phyloP scores from a whole-genome alignment of 2,797 vertebrate genomes.

The Enteromius fasciolatus region DNA sequence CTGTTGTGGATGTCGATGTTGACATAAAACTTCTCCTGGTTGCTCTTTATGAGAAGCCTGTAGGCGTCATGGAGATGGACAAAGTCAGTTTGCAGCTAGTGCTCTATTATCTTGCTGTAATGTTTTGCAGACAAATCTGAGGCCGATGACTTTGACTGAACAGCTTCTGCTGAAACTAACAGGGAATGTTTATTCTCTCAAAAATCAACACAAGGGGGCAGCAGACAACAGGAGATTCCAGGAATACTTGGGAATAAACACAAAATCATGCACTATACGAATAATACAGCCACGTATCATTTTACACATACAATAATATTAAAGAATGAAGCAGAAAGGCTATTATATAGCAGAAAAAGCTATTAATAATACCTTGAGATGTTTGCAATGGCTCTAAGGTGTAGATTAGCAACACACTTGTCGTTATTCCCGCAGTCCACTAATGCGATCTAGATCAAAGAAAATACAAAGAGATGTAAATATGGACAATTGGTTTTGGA shows the following conservation, averaged over 20 bases:
- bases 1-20: conserved; percentile 82
- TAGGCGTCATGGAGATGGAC: not conserved
- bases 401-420: conserved; percentile 88
- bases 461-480: not conserved
- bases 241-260: not conserved
- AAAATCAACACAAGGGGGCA: conserved; percentile 44
- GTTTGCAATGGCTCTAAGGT: conserved; percentile 77
- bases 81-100: conserved; percentile 5
- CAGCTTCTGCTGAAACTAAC: not conserved
- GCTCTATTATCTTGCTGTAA: not conserved
- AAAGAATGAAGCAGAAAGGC: not conserved
- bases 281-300: not conserved
- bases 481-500: not conserved
- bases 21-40: conserved; percentile 84
- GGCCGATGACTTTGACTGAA: not conserved
- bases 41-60: conserved; percentile 81
- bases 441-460: conserved; percentile 71
- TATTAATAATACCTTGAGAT: conserved; percentile 73
- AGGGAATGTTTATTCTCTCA: not conserved
- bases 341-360: not conserved
- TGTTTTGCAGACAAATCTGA: not conserved
- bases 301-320: not conserved
- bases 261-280: not conserved
- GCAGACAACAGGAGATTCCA: not conserved
- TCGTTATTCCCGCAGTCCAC: conserved; percentile 89